Conservation (phyloP, 1,140 invertebrate genomes). For the Pemphigus obesinymphae region DNA sequence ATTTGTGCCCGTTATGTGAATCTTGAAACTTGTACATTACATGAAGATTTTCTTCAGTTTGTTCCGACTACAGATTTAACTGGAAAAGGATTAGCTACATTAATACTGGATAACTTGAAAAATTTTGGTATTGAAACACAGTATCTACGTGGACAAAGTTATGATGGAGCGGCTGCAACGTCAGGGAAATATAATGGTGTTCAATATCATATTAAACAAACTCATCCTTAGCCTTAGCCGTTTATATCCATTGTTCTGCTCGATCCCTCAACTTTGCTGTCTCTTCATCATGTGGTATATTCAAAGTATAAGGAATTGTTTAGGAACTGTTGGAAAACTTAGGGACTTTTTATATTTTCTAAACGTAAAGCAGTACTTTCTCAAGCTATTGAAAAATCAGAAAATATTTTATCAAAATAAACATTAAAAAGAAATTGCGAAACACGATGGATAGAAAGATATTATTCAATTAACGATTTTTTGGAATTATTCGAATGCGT, state of each 20-base stretch:
- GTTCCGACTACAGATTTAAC: background rate
- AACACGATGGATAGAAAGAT: background rate
- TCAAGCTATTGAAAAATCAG: too few relatives aligned
- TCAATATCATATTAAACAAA: slow-evolving; percentile 48
- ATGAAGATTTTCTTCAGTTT: background rate
- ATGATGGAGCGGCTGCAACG: slow-evolving; percentile 42
- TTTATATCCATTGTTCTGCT: slow-evolving; percentile 49
- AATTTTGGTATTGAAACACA: background rate
- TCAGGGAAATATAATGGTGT: slow-evolving; percentile 46
- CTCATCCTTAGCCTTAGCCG: too few relatives aligned
- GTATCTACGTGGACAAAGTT: background rate
- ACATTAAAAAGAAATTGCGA: background rate
- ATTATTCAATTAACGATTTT: background rate
- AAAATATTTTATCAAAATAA: background rate
- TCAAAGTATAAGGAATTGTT: background rate
- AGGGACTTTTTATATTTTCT: background rate
- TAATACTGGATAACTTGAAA: background rate
- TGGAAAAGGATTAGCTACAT: background rate
- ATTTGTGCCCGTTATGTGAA: background rate
- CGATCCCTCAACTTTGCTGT: slow-evolving; percentile 48
- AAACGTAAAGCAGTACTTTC: too few relatives aligned
- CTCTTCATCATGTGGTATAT: background rate
- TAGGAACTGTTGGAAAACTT: background rate
- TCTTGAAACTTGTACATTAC: background rate
- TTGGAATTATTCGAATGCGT: background rate